Evolutionary conservation across 2,888 invertebrate species (phyloP).

Genomic region (Baccha elongata): DNA sequence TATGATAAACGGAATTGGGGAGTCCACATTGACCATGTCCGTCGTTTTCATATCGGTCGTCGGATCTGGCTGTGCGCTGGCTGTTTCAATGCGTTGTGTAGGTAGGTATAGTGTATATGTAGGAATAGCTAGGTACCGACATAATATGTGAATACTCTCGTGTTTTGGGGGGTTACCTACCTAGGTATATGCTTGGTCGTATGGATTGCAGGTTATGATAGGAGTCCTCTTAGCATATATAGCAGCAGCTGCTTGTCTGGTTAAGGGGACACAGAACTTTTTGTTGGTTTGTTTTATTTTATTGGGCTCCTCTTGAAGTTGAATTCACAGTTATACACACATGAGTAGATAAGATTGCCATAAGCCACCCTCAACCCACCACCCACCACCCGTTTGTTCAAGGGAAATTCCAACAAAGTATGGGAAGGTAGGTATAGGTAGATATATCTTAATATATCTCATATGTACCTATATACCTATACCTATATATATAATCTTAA

Average conservation of each 20-base stretch:
- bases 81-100: constrained; percentile 36
- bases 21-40: constrained; percentile 62
- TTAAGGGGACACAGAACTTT: constrained; percentile 53
- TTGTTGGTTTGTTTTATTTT: constrained; percentile 61
- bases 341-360: not conserved
- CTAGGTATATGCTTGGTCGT: not conserved
- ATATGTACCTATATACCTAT: not conserved
- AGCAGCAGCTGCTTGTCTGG: constrained; percentile 37
- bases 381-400: constrained; percentile 34
- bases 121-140: not conserved
- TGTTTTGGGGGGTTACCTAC: not conserved
- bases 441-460: not conserved
- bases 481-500: not conserved
- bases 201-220: constrained; percentile 20
- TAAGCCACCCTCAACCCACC: constrained; percentile 20
- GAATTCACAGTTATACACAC: constrained; percentile 27
- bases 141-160: not conserved
- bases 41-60: not conserved
- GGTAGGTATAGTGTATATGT: not conserved
- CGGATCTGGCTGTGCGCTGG: constrained; percentile 19
- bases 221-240: constrained; percentile 22
- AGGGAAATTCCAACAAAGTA: constrained; percentile 28
- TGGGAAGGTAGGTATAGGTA: not conserved
- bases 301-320: constrained; percentile 56
- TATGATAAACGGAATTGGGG: constrained; percentile 66